Base-by-base conservation (phyloP, 2,797 vertebrate genomes). In the Eulemur mongoz region DNA sequence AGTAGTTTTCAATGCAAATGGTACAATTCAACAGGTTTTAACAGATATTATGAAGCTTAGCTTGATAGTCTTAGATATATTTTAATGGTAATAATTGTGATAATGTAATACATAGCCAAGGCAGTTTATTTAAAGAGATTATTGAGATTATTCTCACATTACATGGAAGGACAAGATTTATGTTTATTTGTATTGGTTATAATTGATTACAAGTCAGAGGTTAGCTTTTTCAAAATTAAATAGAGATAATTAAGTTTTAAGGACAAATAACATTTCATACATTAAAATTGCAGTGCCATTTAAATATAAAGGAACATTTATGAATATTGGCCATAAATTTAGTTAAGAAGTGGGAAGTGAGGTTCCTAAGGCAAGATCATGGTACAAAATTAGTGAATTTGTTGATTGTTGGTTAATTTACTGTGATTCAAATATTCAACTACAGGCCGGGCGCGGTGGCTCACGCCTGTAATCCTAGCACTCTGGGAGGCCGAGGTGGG, bases 21-120 rank as follows among this genome's bases (percentile, higher is more conserved):
- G 50, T 2, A 35, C 59, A 95, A 92, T 92, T 97, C 97, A 97
- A 97, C 97, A 98, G 95, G 96, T 97, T 97, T 95, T 79, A 89
- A 81, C 32, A 79, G n/a, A 81, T 50, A 89, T 81, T 59, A 20
- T 89, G 40, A 38, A 92, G n/a, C 59, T 48, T 83, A 48, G 27
- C 30, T 75, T 48, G 27, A 23, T 78, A 61, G n/a, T 70, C 20
- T 93, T 72, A 96, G 81, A 91, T 88, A 32, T 70, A 72, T 95
- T 73, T 75, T 85, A 91, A 61, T 75, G 70, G 9, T 15, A 69
- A 14, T 93, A 83, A 23, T 48, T 87, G 22, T 78, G 23, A 70
- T 72, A 75, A 22, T 48, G 10, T 72, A 88, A 50, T 70, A 18
- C 48, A 67, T 52, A 76, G 22, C 14, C 25, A 75, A 79, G 35